Evolutionary conservation across 2,888 invertebrate genomes (phyloP), one percentile per base, ranked within the genome.

Genomic region (Tinea semifulvella): DNA sequence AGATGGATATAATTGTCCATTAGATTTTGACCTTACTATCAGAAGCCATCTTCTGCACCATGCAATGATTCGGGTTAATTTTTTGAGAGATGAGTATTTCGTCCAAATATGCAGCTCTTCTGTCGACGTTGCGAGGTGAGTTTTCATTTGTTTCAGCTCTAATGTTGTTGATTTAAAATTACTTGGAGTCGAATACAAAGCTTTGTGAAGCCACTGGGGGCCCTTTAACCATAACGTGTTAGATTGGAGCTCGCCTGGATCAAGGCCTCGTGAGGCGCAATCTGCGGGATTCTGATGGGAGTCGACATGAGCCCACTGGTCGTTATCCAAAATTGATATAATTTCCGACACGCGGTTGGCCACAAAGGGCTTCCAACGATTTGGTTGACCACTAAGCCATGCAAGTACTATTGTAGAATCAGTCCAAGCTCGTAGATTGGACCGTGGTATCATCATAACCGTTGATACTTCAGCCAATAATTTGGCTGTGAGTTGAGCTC

Each of bases 261-360:
- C 4, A 13, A 56, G 6, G 6, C 57, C 56, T 13, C 58, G 46
- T 10, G 59, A 56, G 1, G 57, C 56, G 25, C 46, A 42, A 46
- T 60, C 58, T 1, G 56, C 56, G 2, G 55, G 56, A 43, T 58
- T 58, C 4, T 54, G 31, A 1, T n/a, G 2, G 0, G 53, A 49
- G 4, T 44, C 6, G 2, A 56, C 52, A 35, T 56, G 53, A 14
- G 45, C 49, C 57, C 56, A 52, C 3, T 51, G 49, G 20, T 28
- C 18, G 6, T 25, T 17, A 8, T 51, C 36, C 19, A 53, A 19
- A 2, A 25, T 22, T 1, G 45, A 46, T 5, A 55, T 47, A 3
- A 60, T 55, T 27, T 51, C 50, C 1, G 52, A 49, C 0, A 53
- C 53, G 2, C 55, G 39, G 42, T 58, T 60, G 0, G 49, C 51